These are phyloP conservation scores for Procapra przewalskii DNA, from an alignment of 2,113 vertebrate genomes.

Conservation along the genomic window DNA sequence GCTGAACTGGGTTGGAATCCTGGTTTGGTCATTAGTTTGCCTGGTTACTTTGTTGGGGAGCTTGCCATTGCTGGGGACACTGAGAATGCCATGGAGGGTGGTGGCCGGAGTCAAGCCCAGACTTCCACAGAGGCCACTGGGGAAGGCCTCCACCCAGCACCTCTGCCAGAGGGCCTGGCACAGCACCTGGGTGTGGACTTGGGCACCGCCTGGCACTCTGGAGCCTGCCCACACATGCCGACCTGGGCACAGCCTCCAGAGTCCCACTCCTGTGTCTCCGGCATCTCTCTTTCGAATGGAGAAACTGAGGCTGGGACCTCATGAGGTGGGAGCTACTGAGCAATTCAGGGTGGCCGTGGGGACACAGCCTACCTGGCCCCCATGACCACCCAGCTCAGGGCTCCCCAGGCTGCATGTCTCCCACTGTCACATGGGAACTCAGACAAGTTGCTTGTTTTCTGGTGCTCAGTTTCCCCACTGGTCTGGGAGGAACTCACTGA, in stretches of 20 bases:
- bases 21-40: neutral
- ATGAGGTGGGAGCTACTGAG: no score
- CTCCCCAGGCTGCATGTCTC: neutral
- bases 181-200: neutral
- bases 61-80: neutral
- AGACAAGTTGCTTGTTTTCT: neutral
- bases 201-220: neutral
- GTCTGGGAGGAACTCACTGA: neutral
- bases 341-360: rapidly evolving
- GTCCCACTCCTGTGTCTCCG: rapidly evolving
- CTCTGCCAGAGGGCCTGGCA: neutral
- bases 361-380: neutral
- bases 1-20: neutral
- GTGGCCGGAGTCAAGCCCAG: neutral
- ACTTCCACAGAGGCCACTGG: rapidly evolving
- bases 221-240: neutral
- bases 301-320: slow-evolving; percentile 11
- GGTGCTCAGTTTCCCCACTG: neutral
- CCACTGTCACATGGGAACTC: neutral
- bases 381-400: neutral
- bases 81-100: neutral
- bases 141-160: neutral
- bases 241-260: neutral
- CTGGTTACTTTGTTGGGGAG: neutral
- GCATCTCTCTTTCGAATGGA: neutral